phyloP scores from a whole-genome alignment of 2,113 vertebrate species.

The Eulemur macaco region DNA sequence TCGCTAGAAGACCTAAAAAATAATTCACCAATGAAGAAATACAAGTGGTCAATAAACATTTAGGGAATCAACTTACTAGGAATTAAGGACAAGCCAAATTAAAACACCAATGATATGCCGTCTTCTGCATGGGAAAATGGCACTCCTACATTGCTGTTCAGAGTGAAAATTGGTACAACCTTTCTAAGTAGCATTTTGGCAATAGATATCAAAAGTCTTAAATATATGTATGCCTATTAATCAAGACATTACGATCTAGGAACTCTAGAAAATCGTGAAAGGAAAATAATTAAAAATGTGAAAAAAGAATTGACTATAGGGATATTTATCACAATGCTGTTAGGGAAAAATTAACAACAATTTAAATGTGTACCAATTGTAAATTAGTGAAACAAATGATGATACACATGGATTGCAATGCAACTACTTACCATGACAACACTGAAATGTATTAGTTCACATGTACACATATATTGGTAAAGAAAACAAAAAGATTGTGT shows the following conservation, averaged over 20 bases:
- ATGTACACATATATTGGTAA: neutral
- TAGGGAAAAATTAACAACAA: neutral
- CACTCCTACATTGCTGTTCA: neutral
- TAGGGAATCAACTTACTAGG: neutral
- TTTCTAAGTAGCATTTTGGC: neutral
- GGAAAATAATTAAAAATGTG: conserved; percentile 12
- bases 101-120: neutral
- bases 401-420: neutral
- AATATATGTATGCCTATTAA: neutral
- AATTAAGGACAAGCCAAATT: neutral
- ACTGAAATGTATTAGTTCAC: neutral
- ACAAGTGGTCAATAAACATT: neutral
- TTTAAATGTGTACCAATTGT: neutral
- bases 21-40: neutral
- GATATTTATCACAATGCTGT: neutral
- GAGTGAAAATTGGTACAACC: neutral
- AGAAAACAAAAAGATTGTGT: neutral
- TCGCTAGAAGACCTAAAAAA: neutral
- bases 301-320: neutral
- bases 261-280: neutral
- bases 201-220: neutral
- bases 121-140: neutral
- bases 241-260: neutral
- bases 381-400: neutral
- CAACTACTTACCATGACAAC: neutral